Base-by-base conservation (phyloP, 2,888 invertebrate species). In the Chrysomela aeneicollis region DNA sequence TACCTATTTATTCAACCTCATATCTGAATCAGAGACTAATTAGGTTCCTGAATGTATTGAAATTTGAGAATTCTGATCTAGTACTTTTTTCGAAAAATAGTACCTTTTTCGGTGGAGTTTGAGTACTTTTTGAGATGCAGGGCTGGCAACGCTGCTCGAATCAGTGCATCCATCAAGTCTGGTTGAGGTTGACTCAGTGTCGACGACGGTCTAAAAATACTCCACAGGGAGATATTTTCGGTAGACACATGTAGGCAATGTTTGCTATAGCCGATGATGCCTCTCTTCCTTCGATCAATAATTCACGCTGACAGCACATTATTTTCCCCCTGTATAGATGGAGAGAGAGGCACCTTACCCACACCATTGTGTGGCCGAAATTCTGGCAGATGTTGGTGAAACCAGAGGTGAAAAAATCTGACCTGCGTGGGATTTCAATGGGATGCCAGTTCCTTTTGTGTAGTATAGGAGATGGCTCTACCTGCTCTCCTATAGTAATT, bases 341-440 rank as follows among this genome's bases (percentile, higher is more conserved):
- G 2, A 6, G 10, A 10, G 35, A 35, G 12, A 10, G 10, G 12
- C 35, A 35, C 35, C 35, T 35, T 6, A 35, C 35, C 35, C 35
- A 6, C 10, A 2, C 12, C 12, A 35, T 35, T 35, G 55, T 55
- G 42, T 37, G 21, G 42, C 21, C 21, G 15, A 42, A 55, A 55
- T n/a, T 55, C 22, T 55, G 46, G 30, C 57, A 57, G 57, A 57
- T 57, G 57, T 46, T 57, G 21, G 55, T 10, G 10, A 35, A 35
- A 6, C 10, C 9, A 35, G 10, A 8, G 42, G 55, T 55, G 57
- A 57, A 57, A 46, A 57, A 42, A 46, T 18, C 47, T 37, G 57
- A 46, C 57, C 57, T 54, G 57, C n/a, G 42, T 42, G 3, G 42
- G 42, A 10, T 42, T 5, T 35, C 4, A 26, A 26, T 26, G 26